A percentile compares a stretch with the other conserved stretches of the same genome.
phyloP scores from a whole-genome alignment of 2,888 invertebrate genomes.

The Osedax fenrisi region DNA sequence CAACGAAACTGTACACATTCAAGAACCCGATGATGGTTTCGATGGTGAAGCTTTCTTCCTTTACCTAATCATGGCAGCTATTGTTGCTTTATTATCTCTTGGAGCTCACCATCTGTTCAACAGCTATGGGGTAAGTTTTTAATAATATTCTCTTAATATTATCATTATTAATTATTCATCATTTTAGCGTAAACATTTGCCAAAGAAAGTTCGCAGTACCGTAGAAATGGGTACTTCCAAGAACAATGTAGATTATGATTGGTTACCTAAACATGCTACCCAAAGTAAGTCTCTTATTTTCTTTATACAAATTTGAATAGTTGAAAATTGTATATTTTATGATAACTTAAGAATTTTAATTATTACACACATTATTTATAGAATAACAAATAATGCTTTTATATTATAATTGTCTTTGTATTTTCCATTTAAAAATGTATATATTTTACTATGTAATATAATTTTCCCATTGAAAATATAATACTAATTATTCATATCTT shows the following conservation, averaged over 20 bases:
- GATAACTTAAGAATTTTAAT: neutral
- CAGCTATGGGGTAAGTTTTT: slow-evolving; percentile 60
- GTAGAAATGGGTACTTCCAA: slow-evolving; percentile 79
- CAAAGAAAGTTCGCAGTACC: slow-evolving; percentile 44
- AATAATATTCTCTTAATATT: too few relatives aligned
- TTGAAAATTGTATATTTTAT: neutral
- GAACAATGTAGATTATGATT: slow-evolving; percentile 84
- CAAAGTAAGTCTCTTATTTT: slow-evolving; percentile 38
- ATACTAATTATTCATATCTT: too few relatives aligned
- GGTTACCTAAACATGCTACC: slow-evolving; percentile 74
- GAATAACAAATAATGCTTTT: neutral
- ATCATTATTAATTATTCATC: too few relatives aligned
- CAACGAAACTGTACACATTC: slow-evolving; percentile 89
- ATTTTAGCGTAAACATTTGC: slow-evolving; percentile 43
- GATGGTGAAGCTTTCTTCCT: slow-evolving; percentile 98
- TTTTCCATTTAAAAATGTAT: too few relatives aligned
- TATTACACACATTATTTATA: neutral
- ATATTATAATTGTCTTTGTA: too few relatives aligned
- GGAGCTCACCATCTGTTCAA: slow-evolving; percentile 70
- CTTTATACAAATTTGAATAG: neutral
- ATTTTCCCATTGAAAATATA: too few relatives aligned
- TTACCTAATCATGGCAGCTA: slow-evolving; percentile 82
- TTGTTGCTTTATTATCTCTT: slow-evolving; percentile 71
- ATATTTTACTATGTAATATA: too few relatives aligned
- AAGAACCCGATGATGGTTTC: slow-evolving; percentile 87